A percentile compares a stretch with the other conserved stretches of the same genome.
phyloP scores from a whole-genome alignment of 2,113 vertebrate genomes.

The Nothobranchius furzeri region DNA sequence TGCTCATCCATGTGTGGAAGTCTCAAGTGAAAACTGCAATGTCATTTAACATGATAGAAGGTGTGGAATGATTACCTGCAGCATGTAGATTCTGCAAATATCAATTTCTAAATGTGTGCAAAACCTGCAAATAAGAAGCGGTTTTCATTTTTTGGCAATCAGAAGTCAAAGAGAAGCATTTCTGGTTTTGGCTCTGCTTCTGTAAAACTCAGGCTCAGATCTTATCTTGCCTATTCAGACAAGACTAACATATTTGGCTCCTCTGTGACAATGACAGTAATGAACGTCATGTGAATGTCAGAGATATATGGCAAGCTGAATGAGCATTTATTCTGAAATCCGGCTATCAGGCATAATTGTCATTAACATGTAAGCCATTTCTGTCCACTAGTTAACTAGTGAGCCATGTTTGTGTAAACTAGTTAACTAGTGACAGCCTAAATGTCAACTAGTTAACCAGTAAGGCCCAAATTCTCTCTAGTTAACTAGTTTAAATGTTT shows the following conservation, averaged over 20 bases:
- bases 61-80: background rate
- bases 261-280: background rate
- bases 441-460: no score
- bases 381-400: no score
- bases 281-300: background rate
- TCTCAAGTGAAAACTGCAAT: conserved; percentile 10
- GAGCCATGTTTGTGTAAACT: no score
- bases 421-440: no score
- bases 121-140: conserved; percentile 1
- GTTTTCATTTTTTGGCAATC: background rate
- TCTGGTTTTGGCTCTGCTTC: background rate
- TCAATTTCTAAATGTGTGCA: background rate
- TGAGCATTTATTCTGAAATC: no score
- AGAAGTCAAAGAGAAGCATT: background rate
- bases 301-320: no score
- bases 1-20: conserved; percentile 14
- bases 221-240: background rate
- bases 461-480: no score
- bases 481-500: no score
- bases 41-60: conserved; percentile 1
- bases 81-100: background rate
- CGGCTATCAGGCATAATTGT: no score
- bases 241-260: background rate
- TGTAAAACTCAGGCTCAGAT: background rate
- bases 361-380: no score